These are phyloP conservation scores for Megaceryle alcyon DNA, from an alignment of 2,797 vertebrate genomes.

Conservation along the genomic window DNA sequence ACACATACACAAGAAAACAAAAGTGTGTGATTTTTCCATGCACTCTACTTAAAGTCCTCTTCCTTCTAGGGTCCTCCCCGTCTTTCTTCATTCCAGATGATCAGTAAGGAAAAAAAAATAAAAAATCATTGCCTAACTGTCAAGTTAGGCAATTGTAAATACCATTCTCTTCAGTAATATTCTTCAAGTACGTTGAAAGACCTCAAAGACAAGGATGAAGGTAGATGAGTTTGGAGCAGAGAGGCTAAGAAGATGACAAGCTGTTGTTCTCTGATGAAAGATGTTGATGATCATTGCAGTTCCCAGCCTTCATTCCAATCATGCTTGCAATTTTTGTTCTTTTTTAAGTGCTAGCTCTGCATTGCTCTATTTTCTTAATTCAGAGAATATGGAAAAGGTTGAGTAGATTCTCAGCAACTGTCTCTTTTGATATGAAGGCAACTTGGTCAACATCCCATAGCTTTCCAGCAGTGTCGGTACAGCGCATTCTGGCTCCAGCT, in stretches of 20 bases:
- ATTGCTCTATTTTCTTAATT: not conserved
- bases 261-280: not conserved
- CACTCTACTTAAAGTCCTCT: not conserved
- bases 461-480: not conserved
- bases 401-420: not conserved
- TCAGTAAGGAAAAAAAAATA: not conserved
- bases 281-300: conserved; percentile 20
- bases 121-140: not conserved
- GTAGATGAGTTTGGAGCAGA: not conserved
- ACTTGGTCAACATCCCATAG: not conserved
- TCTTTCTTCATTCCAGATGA: not conserved
- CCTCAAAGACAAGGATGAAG: not conserved
- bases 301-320: conserved; percentile 35
- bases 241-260: not conserved
- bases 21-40: not conserved
- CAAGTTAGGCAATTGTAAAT: not conserved
- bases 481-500: not conserved
- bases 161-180: not conserved
- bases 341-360: conserved; percentile 13
- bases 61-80: not conserved
- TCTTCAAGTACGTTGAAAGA: not conserved
- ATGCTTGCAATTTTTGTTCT: not conserved
- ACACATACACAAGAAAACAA: not conserved
- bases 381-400: not conserved
- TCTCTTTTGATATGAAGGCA: not conserved